phyloP scores from a whole-genome alignment of 2,888 invertebrate species.

The Hyposoter dolosus region DNA sequence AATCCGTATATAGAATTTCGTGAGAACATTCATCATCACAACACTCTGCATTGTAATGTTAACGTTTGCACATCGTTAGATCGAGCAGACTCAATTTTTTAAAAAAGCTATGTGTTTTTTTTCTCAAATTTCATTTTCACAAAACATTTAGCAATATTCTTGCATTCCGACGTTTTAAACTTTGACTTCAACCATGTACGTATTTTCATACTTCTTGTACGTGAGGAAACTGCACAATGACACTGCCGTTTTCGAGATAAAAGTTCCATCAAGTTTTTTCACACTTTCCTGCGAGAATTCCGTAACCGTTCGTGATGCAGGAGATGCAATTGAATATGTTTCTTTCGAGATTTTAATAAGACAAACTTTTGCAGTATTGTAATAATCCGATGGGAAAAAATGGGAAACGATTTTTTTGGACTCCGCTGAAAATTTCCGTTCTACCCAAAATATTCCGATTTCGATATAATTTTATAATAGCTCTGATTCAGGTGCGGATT shows the following conservation, averaged over 20 bases:
- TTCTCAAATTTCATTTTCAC: not conserved
- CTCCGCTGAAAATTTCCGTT: not conserved
- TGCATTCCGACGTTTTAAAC: not conserved
- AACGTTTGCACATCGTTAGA: not conserved
- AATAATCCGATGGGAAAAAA: not conserved
- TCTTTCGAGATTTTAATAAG: not conserved
- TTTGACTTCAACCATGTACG: not conserved
- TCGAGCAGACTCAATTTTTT: not conserved
- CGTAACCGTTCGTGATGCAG: not conserved
- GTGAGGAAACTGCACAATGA: constrained; percentile 1
- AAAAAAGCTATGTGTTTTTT: too few relatives aligned
- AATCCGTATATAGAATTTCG: not conserved
- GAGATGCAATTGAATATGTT: not conserved
- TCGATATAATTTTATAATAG: not conserved
- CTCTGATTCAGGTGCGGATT: not conserved
- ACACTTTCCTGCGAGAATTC: not conserved
- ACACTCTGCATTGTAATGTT: not conserved
- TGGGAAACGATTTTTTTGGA: not conserved
- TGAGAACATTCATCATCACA: not conserved
- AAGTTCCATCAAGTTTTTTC: not conserved
- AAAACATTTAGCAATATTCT: not conserved
- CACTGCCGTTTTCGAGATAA: constrained; percentile 8
- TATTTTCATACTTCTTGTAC: not conserved
- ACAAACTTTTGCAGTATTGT: not conserved
- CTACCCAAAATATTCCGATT: not conserved